Evolutionary conservation across 2,888 invertebrate species (phyloP), one percentile per base, ranked within the genome.

Genomic region (Trichogramma dendrolimi): DNA sequence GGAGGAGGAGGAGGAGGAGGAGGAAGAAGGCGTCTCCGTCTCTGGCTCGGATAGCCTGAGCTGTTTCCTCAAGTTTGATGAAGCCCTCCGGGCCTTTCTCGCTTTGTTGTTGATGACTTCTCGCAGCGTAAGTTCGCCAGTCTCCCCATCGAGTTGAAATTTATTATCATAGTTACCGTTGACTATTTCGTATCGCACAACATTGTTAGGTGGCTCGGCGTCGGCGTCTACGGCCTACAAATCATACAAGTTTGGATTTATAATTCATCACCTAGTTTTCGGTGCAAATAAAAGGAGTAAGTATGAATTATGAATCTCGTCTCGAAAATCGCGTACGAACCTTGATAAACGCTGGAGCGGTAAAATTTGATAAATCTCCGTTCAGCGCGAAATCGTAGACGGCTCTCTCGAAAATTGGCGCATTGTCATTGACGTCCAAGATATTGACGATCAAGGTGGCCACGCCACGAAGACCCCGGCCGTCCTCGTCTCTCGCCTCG

Each of bases 401-500:
- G 54, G 85, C 81, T 75, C 87, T 88, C 68, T 90, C 89, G 76
- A 96, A 97, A 65, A 85, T 81, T 47, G 96, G 96, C 60, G 87
- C 84, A 80, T 94, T 89, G 80, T 96, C 95, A 79, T 96, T 95
- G 60, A 90, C 87, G 68, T 87, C 87, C 72, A 90, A 81, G 69
- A 95, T 81, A 80, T 87, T 87, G 72, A 94, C 85, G 70, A 87
- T 84, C 69, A 93, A 83, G 71, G 87, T 86, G 71, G 89, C 85
- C 68, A 87, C 87, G 51, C 90, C 87, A 70, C 85, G 84, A 75
- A 89, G 87, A 62, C 93, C 94, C 71, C 85, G 83, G 58, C 93
- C 92, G 71, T 92, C 88, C 75, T 90, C 90, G 80, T 96, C 96
- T 68, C 90, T 86, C 65, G 95, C 96, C 82, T 91, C 91, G 66